Evolutionary conservation across 2,113 vertebrate species (phyloP), one percentile per base, ranked within the genome.

Genomic region (Capricornis sumatraensis): DNA sequence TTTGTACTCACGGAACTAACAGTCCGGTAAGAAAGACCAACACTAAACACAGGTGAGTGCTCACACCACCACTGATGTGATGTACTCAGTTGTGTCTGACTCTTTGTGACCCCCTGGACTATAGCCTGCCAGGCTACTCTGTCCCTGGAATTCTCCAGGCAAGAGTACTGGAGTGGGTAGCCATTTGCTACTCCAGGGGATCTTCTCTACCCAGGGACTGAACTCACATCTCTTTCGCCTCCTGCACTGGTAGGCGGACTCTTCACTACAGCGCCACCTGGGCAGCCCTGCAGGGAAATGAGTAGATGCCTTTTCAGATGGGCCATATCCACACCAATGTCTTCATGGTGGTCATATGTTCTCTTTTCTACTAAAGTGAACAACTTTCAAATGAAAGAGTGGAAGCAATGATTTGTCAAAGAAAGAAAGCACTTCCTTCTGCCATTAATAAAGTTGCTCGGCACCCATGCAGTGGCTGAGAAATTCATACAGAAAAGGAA

Each of bases 51-150:
- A 30, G 52, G 57, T 27, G 50, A 57, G 2, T 2, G 3, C 21
- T 83, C 86, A 23, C 4, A 3, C 15, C 50, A 13, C 15, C 43
- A 16, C 3, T 3, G 25, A 12, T 1, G 4, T 3, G 50, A 40
- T 0, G 4, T 0, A 7, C 71, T 27, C 71, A 14, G 23, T 76
- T 14, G 6, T 43, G 71, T 76, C 71, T 0, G 1, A 27, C 71
- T 76, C 40, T 43, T 43, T 43, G 23, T 43, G 71, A 7, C 12
- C 12, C 10, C 71, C 21, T 28, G 57, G 57, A 28, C 57, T 58
- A 4, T 58, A 27, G 25, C 57, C 57, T 58, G 10, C n/a, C 67
- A 71, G n/a, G 67, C 19, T 40, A 1, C n/a, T 36, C 67, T 36
- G 64, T 74, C 21, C 23, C 21, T 76, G 71, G 71, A 76, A 76